Percentiles rank a stretch among this genome's conserved stretches.
Conservation (phyloP, 2,797 vertebrate genomes). For the Microcaecilia unicolor region DNA sequence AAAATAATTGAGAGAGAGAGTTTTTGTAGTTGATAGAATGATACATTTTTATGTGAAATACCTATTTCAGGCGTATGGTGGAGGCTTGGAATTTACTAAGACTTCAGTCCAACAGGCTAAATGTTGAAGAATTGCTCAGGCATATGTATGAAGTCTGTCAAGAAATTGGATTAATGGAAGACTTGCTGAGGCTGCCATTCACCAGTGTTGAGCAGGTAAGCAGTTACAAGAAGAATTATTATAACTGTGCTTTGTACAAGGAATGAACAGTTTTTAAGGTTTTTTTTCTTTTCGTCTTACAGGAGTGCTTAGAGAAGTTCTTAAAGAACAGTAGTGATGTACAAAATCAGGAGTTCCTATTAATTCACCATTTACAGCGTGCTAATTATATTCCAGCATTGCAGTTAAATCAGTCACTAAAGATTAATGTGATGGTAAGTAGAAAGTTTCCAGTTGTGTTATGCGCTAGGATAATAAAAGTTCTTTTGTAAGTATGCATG, state of each 20-base stretch:
- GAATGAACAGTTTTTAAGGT: not conserved
- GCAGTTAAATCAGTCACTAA: constrained; percentile 82
- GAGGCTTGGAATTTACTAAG: constrained; percentile 81
- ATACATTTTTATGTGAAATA: too few relatives aligned
- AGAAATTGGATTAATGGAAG: constrained; percentile 81
- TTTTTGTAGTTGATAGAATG: too few relatives aligned
- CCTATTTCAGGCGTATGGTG: constrained; percentile 71
- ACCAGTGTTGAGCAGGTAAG: constrained; percentile 73
- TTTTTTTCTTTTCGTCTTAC: not conserved
- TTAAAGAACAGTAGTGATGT: constrained; percentile 69
- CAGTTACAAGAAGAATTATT: not conserved
- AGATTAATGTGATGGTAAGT: constrained; percentile 64
- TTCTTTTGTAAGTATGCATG: too few relatives aligned
- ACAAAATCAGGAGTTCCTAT: constrained; percentile 77
- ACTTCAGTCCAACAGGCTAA: constrained; percentile 65
- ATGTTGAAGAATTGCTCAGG: constrained; percentile 67
- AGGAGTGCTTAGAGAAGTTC: constrained; percentile 86
- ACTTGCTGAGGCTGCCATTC: constrained; percentile 84
- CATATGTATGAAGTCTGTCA: constrained; percentile 81
- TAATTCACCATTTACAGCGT: constrained; percentile 87
- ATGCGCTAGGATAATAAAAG: too few relatives aligned
- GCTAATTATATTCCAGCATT: constrained; percentile 85
- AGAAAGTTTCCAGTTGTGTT: too few relatives aligned
- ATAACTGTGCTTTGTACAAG: not conserved
- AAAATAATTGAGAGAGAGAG: too few relatives aligned